A percentile compares a stretch with the other conserved stretches of the same genome.
These are phyloP conservation scores for Cerastis leucographa DNA, from an alignment of 2,888 invertebrate genomes.

Conservation along the genomic window DNA sequence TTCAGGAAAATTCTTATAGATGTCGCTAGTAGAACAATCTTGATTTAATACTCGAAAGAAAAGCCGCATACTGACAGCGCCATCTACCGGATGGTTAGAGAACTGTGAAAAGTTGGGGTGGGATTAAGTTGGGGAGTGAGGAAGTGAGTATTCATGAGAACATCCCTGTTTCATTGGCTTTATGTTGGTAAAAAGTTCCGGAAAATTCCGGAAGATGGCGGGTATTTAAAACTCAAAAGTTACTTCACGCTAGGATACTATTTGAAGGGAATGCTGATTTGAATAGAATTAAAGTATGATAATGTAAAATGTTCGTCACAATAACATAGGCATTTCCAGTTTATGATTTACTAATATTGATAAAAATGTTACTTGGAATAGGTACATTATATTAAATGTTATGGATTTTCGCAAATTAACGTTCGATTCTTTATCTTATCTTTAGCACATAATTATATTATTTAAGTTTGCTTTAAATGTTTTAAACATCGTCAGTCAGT, in stretches of 20 bases:
- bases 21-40: slow-evolving; percentile 53
- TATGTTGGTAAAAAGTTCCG: slow-evolving; percentile 47
- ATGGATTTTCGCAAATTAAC: too few species aligned
- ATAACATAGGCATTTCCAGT: background rate
- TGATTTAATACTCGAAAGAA: background rate
- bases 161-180: background rate
- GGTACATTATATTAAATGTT: too few species aligned
- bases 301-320: background rate
- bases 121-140: background rate
- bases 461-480: background rate
- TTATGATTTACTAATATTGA: background rate
- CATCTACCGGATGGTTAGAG: slow-evolving; percentile 74
- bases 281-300: background rate
- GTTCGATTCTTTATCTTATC: too few species aligned
- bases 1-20: slow-evolving; percentile 64
- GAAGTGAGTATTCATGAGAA: too few species aligned
- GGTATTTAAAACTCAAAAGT: background rate
- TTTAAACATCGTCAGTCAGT: background rate
- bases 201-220: slow-evolving; percentile 65
- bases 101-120: slow-evolving; percentile 21
- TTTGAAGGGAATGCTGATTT: background rate
- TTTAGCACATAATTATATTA: background rate
- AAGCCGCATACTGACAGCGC: slow-evolving; percentile 38
- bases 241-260: background rate
- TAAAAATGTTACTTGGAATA: background rate